Conservation (phyloP, 2,888 invertebrate genomes). For the Drosophila longiperda region DNA sequence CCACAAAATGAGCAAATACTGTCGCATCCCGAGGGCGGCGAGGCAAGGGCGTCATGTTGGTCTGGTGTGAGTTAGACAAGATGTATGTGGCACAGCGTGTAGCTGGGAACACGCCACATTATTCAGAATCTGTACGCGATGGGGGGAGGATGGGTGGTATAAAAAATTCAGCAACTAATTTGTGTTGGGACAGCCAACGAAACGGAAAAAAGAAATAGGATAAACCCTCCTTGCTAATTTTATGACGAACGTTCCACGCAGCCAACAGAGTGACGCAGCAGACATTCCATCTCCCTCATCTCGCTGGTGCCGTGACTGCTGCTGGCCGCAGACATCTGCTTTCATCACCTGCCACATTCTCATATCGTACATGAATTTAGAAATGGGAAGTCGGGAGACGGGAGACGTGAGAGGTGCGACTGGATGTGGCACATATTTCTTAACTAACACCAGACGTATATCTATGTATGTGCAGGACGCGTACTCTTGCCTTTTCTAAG, state of each 20-base stretch:
- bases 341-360: conserved; percentile 38
- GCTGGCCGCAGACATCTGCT: neutral
- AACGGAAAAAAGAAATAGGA: neutral
- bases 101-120: neutral
- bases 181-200: conserved; percentile 44
- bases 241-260: conserved; percentile 57
- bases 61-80: conserved; percentile 35
- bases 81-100: conserved; percentile 22
- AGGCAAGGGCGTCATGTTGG: neutral
- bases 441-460: conserved; percentile 43
- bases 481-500: conserved; percentile 5
- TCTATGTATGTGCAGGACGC: conserved; percentile 31
- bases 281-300: neutral
- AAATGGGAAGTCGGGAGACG: neutral
- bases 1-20: conserved; percentile 49
- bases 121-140: conserved; percentile 8
- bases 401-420: conserved; percentile 6
- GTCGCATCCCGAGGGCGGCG: conserved; percentile 5
- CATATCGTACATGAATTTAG: conserved; percentile 35
- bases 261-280: conserved; percentile 4
- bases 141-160: conserved; percentile 32
- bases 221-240: conserved; percentile 48
- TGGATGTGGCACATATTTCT: conserved; percentile 42
- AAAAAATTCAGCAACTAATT: conserved; percentile 74
- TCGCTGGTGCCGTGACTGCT: neutral